Evolutionary conservation across 2,888 invertebrate species (phyloP).

Genomic region (Ypsolopha sequella): DNA sequence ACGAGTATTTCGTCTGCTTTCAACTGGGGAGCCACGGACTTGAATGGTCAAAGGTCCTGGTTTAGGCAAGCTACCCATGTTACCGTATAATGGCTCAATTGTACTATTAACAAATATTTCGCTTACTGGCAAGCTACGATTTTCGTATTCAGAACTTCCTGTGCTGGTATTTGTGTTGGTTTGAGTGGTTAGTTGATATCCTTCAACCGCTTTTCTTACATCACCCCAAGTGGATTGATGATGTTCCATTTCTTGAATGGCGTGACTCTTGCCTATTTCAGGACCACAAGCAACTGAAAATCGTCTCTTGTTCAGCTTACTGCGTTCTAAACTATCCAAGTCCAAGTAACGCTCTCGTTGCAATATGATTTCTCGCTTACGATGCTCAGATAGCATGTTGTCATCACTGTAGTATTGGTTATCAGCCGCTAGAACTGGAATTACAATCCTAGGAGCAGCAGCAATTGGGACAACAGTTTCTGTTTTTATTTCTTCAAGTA

Average conservation of each 20-base stretch:
- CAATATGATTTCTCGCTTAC: conserved; percentile 28
- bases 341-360: conserved; percentile 33
- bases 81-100: conserved; percentile 64
- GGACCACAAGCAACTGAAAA: conserved; percentile 53
- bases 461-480: conserved; percentile 35
- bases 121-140: conserved; percentile 61
- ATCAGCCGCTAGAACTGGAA: conserved; percentile 57
- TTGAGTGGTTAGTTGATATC: conserved; percentile 13
- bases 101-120: conserved; percentile 78
- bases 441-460: conserved; percentile 44
- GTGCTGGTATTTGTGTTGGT: conserved; percentile 18
- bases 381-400: conserved; percentile 29
- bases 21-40: conserved; percentile 80
- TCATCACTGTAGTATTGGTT: conserved; percentile 50
- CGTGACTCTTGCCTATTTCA: conserved; percentile 49
- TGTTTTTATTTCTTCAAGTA: conserved; percentile 33
- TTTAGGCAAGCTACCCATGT: conserved; percentile 51
- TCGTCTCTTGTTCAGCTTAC: conserved; percentile 35
- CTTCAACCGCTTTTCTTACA: conserved; percentile 33
- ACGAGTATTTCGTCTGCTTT: conserved; percentile 68
- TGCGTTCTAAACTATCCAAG: conserved; percentile 52
- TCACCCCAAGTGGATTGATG: conserved; percentile 42
- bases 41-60: conserved; percentile 87
- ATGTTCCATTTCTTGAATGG: conserved; percentile 10
- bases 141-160: conserved; percentile 42